phyloP scores from a whole-genome alignment of 2,113 vertebrate genomes.

The Chloroceryle aenea region DNA sequence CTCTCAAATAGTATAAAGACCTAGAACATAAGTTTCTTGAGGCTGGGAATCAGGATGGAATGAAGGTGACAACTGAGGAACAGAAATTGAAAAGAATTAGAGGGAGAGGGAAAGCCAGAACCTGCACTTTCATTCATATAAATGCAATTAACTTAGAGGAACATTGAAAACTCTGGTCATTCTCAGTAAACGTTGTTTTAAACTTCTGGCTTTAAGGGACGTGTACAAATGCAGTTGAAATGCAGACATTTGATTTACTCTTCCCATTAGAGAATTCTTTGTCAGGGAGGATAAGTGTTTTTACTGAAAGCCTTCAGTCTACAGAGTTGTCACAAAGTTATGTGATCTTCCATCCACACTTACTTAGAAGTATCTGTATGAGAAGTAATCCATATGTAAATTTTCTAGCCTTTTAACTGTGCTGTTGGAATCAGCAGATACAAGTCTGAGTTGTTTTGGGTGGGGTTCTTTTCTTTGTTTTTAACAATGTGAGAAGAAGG shows the following conservation, averaged over 20 bases:
- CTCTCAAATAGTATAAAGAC: not conserved
- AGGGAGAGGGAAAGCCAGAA: not conserved
- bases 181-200: not conserved
- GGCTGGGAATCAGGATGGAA: not conserved
- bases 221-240: not conserved
- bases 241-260: not conserved
- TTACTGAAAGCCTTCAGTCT: not conserved
- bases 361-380: not conserved
- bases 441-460: not conserved
- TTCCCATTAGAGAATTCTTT: not conserved
- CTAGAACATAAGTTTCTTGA: not conserved
- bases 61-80: fast-evolving
- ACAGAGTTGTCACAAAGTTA: not conserved
- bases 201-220: not conserved
- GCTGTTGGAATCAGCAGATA: not conserved
- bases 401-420: not conserved
- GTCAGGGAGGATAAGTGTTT: not conserved
- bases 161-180: not conserved
- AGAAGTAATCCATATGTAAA: not conserved
- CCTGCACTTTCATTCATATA: not conserved
- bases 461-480: not conserved
- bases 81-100: not conserved
- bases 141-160: not conserved
- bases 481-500: not conserved
- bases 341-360: not conserved